Evolutionary conservation across 2,888 invertebrate species (phyloP), one percentile per base, ranked within the genome.

Genomic region (Diadegma fenestrale): DNA sequence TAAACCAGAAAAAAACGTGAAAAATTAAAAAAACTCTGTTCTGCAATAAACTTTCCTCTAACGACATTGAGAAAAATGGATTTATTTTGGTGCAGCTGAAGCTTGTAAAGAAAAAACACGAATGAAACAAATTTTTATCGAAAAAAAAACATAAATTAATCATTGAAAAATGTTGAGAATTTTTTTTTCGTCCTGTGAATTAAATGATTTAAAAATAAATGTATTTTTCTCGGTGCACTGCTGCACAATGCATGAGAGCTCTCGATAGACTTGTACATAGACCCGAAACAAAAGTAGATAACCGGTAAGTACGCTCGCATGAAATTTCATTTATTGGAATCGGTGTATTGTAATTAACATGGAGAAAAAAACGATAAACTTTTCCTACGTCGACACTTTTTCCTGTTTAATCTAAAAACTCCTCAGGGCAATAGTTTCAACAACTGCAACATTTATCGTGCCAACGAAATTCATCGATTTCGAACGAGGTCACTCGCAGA

Each of bases 171-270:
- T 19, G 19, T 54, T 19, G 17, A 73, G n/a, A 41, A 73, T 45
- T 58, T 19, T 19, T 6, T 3, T 22, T 69, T 69, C 6, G n/a
- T 69, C 43, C 30, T 19, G 58, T 19, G 7, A 22, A 66, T 17
- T 8, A 37, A 26, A 51, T 64, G 41, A 51, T 41, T 4, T 7
- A 26, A 41, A 58, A 51, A 64, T 80, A 68, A 63, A 72, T 80
- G 33, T 72, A 72, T 72, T 80, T 80, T 72, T 71, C 51, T 80
- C 72, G 80, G 61, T 80, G 72, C 80, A 80, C 80, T 71, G 80
- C 84, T 79, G 86, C 85, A 85, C 85, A 86, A 80, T 88, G 88
- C 88, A 87, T 87, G 88, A 88, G 88, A 87, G 83, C 80, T 83
- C 84, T 82, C 82, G 79, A 61, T 76, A 82, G 68, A 83, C 80